These are phyloP conservation scores for Microchirus variegatus DNA, from an alignment of 2,797 vertebrate genomes.

Conservation along the genomic window DNA sequence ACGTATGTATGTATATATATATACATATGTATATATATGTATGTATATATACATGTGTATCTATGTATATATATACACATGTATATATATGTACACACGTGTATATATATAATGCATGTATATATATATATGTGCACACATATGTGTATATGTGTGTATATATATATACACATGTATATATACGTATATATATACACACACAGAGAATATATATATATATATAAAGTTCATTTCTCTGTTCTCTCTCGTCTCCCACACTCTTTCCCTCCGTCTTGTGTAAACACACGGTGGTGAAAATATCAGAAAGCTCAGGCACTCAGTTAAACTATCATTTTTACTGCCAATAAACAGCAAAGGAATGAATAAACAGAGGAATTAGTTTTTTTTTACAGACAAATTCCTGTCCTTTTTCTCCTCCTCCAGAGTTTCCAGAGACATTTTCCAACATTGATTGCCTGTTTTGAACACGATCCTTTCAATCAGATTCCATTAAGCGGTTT, in stretches of 20 bases:
- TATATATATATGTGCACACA: too few relatives aligned
- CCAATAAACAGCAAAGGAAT: constrained; percentile 47
- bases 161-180: too few relatives aligned
- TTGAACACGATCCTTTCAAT: constrained; percentile 19
- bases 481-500: neutral
- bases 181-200: too few relatives aligned
- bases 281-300: constrained; percentile 37
- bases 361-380: constrained; percentile 53
- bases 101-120: too few relatives aligned
- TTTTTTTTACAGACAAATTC: constrained; percentile 51
- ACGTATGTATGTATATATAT: too few relatives aligned
- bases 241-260: constrained; percentile 1
- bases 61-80: too few relatives aligned
- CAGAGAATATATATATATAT: too few relatives aligned
- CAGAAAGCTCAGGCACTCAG: constrained; percentile 27
- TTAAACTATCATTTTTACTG: constrained; percentile 24
- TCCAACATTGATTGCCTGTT: constrained; percentile 34
- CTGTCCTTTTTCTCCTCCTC: constrained; percentile 29
- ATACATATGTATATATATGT: too few relatives aligned
- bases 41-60: too few relatives aligned
- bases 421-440: constrained; percentile 42
- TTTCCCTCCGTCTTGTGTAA: constrained; percentile 28
- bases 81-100: too few relatives aligned
- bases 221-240: neutral
- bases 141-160: too few relatives aligned